phyloP scores from a whole-genome alignment of 2,113 vertebrate genomes.

The Scartelaos histophorus region DNA sequence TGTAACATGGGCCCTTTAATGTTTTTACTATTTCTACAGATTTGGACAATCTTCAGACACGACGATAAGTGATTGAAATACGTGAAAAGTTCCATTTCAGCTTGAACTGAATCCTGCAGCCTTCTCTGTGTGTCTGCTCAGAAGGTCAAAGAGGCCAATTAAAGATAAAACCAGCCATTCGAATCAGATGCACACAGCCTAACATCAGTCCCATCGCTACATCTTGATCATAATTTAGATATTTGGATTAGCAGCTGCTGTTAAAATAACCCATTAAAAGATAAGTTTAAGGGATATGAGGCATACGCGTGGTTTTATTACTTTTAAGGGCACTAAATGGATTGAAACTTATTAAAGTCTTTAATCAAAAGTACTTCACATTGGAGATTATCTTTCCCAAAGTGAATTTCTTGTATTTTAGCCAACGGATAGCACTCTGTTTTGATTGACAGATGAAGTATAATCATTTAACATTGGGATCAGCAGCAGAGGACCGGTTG shows the following conservation, averaged over 20 bases:
- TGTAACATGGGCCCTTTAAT: background rate
- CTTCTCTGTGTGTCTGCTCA: background rate
- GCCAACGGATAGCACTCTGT: conserved; percentile 30
- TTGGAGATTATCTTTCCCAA: conserved; percentile 50
- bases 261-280: conserved; percentile 73
- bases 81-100: background rate
- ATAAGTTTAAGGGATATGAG: conserved; percentile 59
- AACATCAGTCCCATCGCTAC: conserved; percentile 53
- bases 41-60: background rate
- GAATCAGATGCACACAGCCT: conserved; percentile 38
- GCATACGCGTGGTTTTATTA: conserved; percentile 49
- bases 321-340: conserved; percentile 58
- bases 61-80: background rate
- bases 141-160: conserved; percentile 46
- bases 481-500: conserved; percentile 32
- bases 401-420: conserved; percentile 47
- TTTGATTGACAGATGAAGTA: conserved; percentile 57
- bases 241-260: conserved; percentile 62
- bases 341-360: conserved; percentile 61
- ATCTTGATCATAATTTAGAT: conserved; percentile 75
- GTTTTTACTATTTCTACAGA: background rate
- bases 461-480: conserved; percentile 41
- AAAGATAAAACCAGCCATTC: conserved; percentile 46
- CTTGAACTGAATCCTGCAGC: conserved; percentile 8
- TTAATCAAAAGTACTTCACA: conserved; percentile 59